Evolutionary conservation across 2,888 invertebrate genomes (phyloP).

Genomic region (Tridacna gigas): DNA sequence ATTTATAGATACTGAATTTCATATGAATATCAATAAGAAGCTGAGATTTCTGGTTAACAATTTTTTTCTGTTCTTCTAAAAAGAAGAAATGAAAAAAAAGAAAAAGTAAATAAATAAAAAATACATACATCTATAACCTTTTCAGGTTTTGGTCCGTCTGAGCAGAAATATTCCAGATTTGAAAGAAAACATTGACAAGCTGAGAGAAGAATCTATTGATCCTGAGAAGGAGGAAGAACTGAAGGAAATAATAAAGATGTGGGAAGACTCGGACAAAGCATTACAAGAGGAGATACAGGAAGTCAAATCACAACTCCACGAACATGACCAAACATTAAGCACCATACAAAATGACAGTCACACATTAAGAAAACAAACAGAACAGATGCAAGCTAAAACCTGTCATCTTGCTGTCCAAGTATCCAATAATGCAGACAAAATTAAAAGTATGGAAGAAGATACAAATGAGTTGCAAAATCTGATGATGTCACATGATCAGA

Average conservation of each 20-base stretch:
- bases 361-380: background rate
- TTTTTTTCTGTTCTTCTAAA: too few species aligned
- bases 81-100: too few species aligned
- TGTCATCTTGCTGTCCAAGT: background rate
- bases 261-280: conserved; percentile 26
- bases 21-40: too few species aligned
- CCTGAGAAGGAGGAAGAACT: conserved; percentile 30
- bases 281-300: conserved; percentile 12
- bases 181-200: conserved; percentile 17
- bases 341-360: background rate
- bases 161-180: conserved; percentile 30
- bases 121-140: background rate
- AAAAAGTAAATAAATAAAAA: too few species aligned
- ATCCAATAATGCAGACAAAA: background rate
- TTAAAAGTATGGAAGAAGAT: background rate
- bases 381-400: background rate
- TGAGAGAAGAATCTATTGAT: conserved; percentile 27
- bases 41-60: too few species aligned
- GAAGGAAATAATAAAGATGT: conserved; percentile 1
- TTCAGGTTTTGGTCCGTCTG: conserved; percentile 28
- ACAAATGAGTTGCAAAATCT: background rate
- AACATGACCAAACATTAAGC: background rate
- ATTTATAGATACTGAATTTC: too few species aligned
- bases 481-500: background rate
- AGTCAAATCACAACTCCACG: background rate